Conservation (phyloP, 2,113 vertebrate species). For the Menura novaehollandiae region DNA sequence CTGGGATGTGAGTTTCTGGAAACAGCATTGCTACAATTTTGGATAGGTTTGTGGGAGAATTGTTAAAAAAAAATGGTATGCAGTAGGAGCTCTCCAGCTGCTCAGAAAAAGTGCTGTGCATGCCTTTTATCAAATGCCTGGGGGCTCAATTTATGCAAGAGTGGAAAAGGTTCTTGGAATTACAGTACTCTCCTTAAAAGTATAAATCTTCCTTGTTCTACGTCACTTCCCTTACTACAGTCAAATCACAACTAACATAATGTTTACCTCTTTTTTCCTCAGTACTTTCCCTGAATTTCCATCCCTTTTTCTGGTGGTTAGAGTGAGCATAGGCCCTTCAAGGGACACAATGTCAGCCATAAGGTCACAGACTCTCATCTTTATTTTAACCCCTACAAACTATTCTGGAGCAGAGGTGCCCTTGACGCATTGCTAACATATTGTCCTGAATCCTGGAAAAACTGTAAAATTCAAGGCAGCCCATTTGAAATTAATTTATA, state of each 20-base stretch:
- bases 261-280: not conserved
- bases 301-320: not conserved
- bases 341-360: not conserved
- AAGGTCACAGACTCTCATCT: not conserved
- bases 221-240: not conserved
- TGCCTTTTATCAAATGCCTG: not conserved
- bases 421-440: not conserved
- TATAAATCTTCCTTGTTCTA: not conserved
- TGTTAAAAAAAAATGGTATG: not conserved
- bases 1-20: not conserved
- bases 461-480: not conserved
- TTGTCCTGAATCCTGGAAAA: not conserved
- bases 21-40: not conserved
- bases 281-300: not conserved
- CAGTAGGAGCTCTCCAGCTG: not conserved
- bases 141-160: slow-evolving; percentile 28
- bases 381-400: not conserved
- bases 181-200: not conserved
- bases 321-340: not conserved
- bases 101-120: not conserved
- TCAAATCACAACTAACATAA: not conserved
- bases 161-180: slow-evolving; percentile 41
- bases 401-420: not conserved
- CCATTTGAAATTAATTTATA: not conserved
- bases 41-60: not conserved